Percentiles rank a stretch among this genome's conserved stretches.
These are phyloP conservation scores for Nephrotoma flavescens DNA, from an alignment of 2,888 invertebrate species.

Conservation along the genomic window DNA sequence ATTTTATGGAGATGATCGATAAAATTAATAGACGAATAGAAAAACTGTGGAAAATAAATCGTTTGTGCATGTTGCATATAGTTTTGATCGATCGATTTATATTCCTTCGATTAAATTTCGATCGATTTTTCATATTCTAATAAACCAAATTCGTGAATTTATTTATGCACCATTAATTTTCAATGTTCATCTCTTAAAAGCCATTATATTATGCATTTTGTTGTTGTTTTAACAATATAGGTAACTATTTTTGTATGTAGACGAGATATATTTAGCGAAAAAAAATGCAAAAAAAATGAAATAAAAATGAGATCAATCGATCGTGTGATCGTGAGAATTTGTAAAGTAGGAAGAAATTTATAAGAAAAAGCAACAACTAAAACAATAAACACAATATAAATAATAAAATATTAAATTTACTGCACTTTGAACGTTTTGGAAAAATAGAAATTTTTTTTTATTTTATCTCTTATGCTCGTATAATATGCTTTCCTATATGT, in stretches of 20 bases:
- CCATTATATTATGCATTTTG: background rate
- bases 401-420: background rate
- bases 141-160: slow-evolving; percentile 3
- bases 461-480: background rate
- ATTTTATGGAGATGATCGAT: background rate
- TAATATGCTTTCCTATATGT: background rate
- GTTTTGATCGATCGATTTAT: background rate
- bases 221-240: background rate
- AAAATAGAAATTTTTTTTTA: background rate
- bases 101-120: background rate
- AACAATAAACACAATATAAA: background rate
- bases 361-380: background rate
- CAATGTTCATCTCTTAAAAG: background rate
- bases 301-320: slow-evolving; percentile 4
- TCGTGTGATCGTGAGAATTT: slow-evolving; percentile 4
- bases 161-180: slow-evolving; percentile 3
- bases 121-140: background rate
- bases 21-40: background rate
- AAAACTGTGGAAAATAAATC: background rate
- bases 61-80: background rate
- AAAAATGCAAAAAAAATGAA: background rate
- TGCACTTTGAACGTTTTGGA: background rate
- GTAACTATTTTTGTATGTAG: background rate
- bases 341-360: slow-evolving; percentile 3
- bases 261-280: background rate